Base-by-base conservation (phyloP, 2,888 invertebrate genomes). In the Leptopilina syphax region DNA sequence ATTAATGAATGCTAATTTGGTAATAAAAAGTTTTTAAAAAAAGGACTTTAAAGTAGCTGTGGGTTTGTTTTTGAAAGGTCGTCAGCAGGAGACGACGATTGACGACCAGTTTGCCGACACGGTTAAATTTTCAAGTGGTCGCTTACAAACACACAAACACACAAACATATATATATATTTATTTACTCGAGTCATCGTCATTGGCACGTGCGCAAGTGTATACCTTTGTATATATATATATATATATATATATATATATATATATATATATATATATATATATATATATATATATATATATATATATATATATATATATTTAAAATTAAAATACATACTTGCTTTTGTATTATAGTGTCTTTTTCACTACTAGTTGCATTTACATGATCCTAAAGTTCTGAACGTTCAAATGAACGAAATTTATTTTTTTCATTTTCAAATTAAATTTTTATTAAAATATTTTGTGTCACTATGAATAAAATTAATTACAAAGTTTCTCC, bases 161-260 rank as follows among this genome's bases (percentile, higher is more conserved):
- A 44, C 6, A 50, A 9, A 50, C 50, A 18, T 18, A 18, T 18
- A 50, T 24, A 24, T n/a, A 60, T 8, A 60, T 18, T n/a, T 63
- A 63, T 63, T 63, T 63, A 24, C n/a, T 63, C n/a, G 63, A 63
- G 63, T 63, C 63, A 63, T 63, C 63, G 63, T 63, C 63, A 63
- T 63, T 63, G 63, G 63, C 63, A 63, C 63, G 63, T 63, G 63
- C 63, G 63, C 18, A 24, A 18, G 18, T 63, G 8, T n/a, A 60
- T n/a, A 6, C 18, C 27, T 6, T 24, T 24, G 24, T 63, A 24
- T 24, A 10, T 10, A 50, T 10, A 50, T 10, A 50, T 10, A 50
- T 10, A 50, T 10, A 50, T 44, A 44, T 44, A 8, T n/a, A n/a
- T n/a, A n/a, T n/a, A n/a, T 63, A 24, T 24, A 10, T 10, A 50